Evolutionary conservation across 2,888 invertebrate species (phyloP).

Genomic region (Hololepta plana): DNA sequence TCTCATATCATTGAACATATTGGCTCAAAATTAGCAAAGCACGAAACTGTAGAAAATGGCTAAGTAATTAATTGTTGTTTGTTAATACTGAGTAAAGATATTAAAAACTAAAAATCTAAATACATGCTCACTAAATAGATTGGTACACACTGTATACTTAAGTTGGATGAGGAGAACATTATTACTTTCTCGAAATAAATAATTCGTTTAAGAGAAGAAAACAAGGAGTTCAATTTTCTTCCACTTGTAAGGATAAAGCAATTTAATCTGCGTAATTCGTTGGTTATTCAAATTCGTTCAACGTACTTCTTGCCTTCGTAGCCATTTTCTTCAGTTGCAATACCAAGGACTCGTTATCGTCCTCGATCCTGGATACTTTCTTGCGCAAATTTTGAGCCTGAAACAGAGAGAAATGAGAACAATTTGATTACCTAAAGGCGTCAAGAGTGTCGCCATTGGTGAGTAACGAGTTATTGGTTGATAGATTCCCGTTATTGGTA

Average conservation of each 20-base stretch:
- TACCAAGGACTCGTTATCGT: slow-evolving; percentile 91
- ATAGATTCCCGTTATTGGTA: slow-evolving; percentile 12
- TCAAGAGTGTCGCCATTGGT: slow-evolving; percentile 22
- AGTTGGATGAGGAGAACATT: no score
- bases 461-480: slow-evolving; percentile 17
- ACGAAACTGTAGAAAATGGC: slow-evolving; percentile 36
- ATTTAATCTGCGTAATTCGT: no score
- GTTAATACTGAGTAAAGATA: no score
- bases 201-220: no score
- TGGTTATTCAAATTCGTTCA: no score
- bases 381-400: slow-evolving; percentile 76
- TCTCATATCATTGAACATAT: slow-evolving; percentile 3
- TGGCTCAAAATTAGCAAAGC: slow-evolving; percentile 9
- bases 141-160: no score
- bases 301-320: slow-evolving; percentile 26
- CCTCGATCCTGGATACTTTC: slow-evolving; percentile 83
- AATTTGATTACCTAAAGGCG: slow-evolving; percentile 21
- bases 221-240: no score
- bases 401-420: slow-evolving; percentile 28
- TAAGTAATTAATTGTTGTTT: no score
- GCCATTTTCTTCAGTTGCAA: slow-evolving; percentile 94
- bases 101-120: no score
- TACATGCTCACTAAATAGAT: no score
- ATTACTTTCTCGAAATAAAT: no score
- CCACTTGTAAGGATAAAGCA: no score